phyloP scores from a whole-genome alignment of 2,797 vertebrate species.

The Amniataba percoides region DNA sequence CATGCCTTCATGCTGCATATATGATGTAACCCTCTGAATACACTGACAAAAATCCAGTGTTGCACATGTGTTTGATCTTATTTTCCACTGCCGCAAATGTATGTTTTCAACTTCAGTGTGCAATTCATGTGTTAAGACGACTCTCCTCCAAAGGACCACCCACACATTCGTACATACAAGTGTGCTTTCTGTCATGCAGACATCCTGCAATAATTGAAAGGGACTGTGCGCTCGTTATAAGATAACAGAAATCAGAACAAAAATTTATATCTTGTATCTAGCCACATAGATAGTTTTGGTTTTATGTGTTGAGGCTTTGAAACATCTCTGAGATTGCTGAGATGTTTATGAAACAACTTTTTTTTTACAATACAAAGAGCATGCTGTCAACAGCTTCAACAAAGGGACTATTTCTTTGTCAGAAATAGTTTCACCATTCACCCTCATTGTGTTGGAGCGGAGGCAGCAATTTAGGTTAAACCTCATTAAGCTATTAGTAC shows the following conservation, averaged over 20 bases:
- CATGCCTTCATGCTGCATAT: not conserved
- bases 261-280: not conserved
- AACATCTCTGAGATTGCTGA: not conserved
- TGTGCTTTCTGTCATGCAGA: not conserved
- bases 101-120: not conserved
- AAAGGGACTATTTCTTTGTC: not conserved
- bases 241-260: not conserved
- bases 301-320: not conserved
- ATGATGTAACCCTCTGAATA: not conserved
- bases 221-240: not conserved
- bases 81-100: slow-evolving; percentile 13
- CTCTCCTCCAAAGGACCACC: not conserved
- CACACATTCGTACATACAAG: not conserved
- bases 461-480: not conserved
- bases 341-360: not conserved
- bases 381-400: not conserved
- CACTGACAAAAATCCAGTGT: not conserved
- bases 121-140: not conserved
- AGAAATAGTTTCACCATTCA: not conserved
- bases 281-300: not conserved
- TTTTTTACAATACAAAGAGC: not conserved
- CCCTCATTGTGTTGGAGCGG: not conserved
- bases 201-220: not conserved
- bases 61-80: slow-evolving; percentile 7
- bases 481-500: not conserved